Conservation (phyloP, 2,113 vertebrate genomes). For the Bujurquina vittata region DNA sequence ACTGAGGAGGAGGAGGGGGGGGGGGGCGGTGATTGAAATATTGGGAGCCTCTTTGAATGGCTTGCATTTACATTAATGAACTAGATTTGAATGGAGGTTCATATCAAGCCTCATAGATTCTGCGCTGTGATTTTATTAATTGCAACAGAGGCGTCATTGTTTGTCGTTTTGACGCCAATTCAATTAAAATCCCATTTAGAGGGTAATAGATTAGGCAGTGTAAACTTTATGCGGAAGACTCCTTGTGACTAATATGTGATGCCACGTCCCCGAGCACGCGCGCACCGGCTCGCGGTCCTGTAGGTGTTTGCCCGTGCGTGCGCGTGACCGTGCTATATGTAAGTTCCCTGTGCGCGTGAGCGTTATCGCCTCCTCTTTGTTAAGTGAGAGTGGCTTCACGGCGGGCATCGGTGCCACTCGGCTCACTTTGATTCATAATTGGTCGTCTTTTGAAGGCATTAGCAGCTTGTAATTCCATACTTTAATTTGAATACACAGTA, state of each 20-base stretch:
- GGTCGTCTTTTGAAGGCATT: slow-evolving; percentile 69
- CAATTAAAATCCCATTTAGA: slow-evolving; percentile 96
- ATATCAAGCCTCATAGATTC: slow-evolving; percentile 99
- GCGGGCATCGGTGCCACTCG: slow-evolving; percentile 51
- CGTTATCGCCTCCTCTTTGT: slow-evolving; percentile 18
- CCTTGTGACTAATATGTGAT: slow-evolving; percentile 77
- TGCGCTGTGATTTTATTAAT: slow-evolving; percentile 98
- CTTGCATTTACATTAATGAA: slow-evolving; percentile 98
- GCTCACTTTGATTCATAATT: slow-evolving; percentile 68
- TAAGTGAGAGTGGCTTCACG: slow-evolving; percentile 27
- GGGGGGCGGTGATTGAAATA: slow-evolving; percentile 90
- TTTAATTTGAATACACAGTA: slow-evolving; percentile 51
- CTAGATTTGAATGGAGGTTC: slow-evolving; percentile 97
- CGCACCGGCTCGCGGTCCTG: background rate
- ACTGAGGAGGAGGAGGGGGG: slow-evolving; percentile 69
- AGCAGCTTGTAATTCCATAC: slow-evolving; percentile 64
- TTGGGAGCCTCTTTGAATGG: slow-evolving; percentile 89
- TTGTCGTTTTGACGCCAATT: slow-evolving; percentile 98
- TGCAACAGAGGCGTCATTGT: slow-evolving; percentile 98
- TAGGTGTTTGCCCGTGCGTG: slow-evolving; percentile 26
- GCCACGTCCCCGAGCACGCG: slow-evolving; percentile 24
- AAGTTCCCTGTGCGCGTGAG: background rate
- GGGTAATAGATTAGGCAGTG: slow-evolving; percentile 87
- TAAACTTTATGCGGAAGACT: slow-evolving; percentile 79
- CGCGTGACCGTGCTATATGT: background rate